These are phyloP conservation scores for Baryphthengus martii DNA, from an alignment of 2,113 vertebrate genomes.

Conservation along the genomic window DNA sequence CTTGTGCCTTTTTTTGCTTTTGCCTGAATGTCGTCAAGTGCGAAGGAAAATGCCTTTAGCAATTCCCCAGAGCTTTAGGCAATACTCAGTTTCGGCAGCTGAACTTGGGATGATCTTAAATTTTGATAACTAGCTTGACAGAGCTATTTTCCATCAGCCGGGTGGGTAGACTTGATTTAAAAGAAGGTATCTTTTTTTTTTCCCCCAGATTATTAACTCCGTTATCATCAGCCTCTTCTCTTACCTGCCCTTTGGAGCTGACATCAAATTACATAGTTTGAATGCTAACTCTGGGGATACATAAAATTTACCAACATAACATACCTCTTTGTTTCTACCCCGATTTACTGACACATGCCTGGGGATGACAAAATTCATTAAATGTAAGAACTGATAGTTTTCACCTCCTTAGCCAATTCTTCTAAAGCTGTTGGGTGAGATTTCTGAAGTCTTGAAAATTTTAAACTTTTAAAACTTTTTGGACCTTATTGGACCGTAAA, in stretches of 20 bases:
- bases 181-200: not conserved
- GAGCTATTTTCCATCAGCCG: not conserved
- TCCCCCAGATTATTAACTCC: not conserved
- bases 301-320: accelerated
- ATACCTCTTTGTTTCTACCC: not conserved
- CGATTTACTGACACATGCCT: not conserved
- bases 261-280: accelerated
- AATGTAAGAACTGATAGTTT: not conserved
- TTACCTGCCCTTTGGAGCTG: not conserved
- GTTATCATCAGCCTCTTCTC: not conserved
- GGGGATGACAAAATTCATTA: not conserved
- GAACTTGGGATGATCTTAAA: not conserved
- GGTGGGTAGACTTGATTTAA: not conserved
- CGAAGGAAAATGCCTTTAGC: not conserved
- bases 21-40: not conserved
- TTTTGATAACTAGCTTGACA: not conserved
- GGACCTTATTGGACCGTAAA: not conserved
- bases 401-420: not conserved
- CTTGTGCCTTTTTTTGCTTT: not conserved
- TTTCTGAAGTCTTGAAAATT: not conserved
- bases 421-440: not conserved
- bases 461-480: not conserved
- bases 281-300: not conserved
- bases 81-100: not conserved
- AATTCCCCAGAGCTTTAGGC: not conserved